Conservation (phyloP, 2,113 vertebrate species). For the Neoarius graeffei region DNA sequence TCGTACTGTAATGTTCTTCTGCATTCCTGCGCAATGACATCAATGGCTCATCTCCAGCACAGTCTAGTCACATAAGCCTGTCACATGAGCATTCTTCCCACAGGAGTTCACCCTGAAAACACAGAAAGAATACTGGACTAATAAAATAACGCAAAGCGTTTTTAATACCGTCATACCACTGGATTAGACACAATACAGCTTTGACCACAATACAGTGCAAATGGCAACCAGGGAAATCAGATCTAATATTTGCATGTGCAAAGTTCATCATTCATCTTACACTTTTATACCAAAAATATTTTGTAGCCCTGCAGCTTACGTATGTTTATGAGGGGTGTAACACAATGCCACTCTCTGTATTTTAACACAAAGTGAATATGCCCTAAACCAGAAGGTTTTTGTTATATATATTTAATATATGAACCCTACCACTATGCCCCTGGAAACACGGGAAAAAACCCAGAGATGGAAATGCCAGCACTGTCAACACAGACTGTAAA, state of each 20-base stretch:
- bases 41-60: conserved; percentile 35
- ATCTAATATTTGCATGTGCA: not conserved
- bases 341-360: not conserved
- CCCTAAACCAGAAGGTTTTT: not conserved
- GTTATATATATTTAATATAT: not conserved
- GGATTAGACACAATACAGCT: not conserved
- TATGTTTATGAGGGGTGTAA: not conserved
- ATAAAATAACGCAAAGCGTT: conserved; percentile 1
- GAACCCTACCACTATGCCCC: not conserved
- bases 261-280: not conserved
- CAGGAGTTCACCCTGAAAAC: conserved; percentile 29
- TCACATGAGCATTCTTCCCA: conserved; percentile 42
- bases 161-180: not conserved
- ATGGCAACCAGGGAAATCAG: not conserved
- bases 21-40: conserved; percentile 48
- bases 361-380: not conserved
- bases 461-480: not conserved
- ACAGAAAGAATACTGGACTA: not conserved
- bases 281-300: not conserved
- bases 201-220: not conserved
- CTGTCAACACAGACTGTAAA: not conserved
- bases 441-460: not conserved
- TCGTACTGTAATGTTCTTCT: conserved; percentile 40
- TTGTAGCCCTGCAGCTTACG: not conserved
- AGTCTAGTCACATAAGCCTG: conserved; percentile 45